These are phyloP conservation scores for Drosophila anceps DNA, from an alignment of 2,888 invertebrate genomes.

Conservation along the genomic window DNA sequence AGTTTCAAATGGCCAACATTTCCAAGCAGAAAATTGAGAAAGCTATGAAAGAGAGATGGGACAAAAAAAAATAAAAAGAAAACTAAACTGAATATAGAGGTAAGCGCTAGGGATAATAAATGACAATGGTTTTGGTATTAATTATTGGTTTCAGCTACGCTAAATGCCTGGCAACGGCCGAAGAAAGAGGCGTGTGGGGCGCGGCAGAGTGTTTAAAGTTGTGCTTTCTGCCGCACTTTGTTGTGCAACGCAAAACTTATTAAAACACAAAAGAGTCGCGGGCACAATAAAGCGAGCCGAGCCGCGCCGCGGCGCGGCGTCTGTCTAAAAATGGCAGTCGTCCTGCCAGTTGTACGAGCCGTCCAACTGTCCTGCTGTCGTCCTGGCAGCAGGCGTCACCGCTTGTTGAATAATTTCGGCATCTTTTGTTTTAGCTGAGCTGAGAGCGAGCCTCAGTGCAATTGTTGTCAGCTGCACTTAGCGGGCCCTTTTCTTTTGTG, in stretches of 20 bases:
- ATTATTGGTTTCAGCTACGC: slow-evolving; percentile 68
- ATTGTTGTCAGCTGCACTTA: slow-evolving; percentile 73
- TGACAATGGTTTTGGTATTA: slow-evolving; percentile 66
- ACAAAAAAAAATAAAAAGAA: slow-evolving; percentile 8
- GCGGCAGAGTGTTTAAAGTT: slow-evolving; percentile 52
- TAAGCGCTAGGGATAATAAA: slow-evolving; percentile 63
- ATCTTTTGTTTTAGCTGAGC: slow-evolving; percentile 63
- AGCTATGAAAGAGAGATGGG: slow-evolving; percentile 3
- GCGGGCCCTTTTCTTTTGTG: slow-evolving; percentile 45
- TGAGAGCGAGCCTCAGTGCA: slow-evolving; percentile 49
- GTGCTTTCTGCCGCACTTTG: slow-evolving; percentile 42
- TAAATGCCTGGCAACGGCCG: slow-evolving; percentile 42
- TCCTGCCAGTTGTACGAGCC: slow-evolving; percentile 34
- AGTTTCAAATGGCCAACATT: slow-evolving; percentile 36
- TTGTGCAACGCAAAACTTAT: slow-evolving; percentile 70
- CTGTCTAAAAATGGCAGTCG: slow-evolving; percentile 51
- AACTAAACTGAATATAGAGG: slow-evolving; percentile 22
- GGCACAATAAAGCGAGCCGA: slow-evolving; percentile 27
- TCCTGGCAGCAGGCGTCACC: slow-evolving; percentile 57
- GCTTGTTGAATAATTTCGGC: slow-evolving; percentile 73
- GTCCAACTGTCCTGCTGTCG: slow-evolving; percentile 2
- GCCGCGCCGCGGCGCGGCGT: slow-evolving; percentile 15
- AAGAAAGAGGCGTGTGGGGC: background rate
- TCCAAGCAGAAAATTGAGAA: slow-evolving; percentile 23
- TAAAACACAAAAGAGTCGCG: slow-evolving; percentile 63